Conservation (phyloP, 2,888 invertebrate species). For the Synergus umbraculus region DNA sequence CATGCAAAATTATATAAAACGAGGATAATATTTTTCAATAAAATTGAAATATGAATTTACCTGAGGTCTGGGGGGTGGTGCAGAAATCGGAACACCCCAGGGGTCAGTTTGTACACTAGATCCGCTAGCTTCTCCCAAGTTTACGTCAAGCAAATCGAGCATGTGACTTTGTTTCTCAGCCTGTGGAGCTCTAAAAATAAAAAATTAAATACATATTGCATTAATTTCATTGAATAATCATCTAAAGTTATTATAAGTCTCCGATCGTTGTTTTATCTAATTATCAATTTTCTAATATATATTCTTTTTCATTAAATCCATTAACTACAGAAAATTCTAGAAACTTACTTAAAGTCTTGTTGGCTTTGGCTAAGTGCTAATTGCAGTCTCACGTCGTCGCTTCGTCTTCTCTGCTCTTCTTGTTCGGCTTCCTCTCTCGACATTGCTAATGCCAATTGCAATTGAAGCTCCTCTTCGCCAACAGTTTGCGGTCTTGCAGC, state of each 20-base stretch:
- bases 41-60: conserved; percentile 69
- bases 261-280: not conserved
- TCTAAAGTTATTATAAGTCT: conserved; percentile 12
- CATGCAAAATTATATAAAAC: conserved; percentile 55
- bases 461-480: conserved; percentile 98
- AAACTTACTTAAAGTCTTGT: conserved; percentile 90
- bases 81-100: conserved; percentile 84
- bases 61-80: conserved; percentile 80
- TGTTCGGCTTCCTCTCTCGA: conserved; percentile 99
- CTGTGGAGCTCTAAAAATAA: conserved; percentile 69
- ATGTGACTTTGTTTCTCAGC: conserved; percentile 84
- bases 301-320: not conserved
- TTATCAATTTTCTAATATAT: not conserved
- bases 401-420: conserved; percentile 94
- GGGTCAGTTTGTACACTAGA: conserved; percentile 82
- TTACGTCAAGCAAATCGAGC: conserved; percentile 90
- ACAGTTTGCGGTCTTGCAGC: conserved; percentile 96
- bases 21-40: conserved; percentile 25
- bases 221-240: conserved; percentile 16
- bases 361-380: conserved; percentile 96
- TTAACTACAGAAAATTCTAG: not conserved
- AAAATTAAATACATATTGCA: not conserved
- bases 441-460: conserved; percentile 98
- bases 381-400: conserved; percentile 97
- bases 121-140: conserved; percentile 82